Evolutionary conservation across 2,888 invertebrate species (phyloP).

Genomic region (Girardia tigrina): DNA sequence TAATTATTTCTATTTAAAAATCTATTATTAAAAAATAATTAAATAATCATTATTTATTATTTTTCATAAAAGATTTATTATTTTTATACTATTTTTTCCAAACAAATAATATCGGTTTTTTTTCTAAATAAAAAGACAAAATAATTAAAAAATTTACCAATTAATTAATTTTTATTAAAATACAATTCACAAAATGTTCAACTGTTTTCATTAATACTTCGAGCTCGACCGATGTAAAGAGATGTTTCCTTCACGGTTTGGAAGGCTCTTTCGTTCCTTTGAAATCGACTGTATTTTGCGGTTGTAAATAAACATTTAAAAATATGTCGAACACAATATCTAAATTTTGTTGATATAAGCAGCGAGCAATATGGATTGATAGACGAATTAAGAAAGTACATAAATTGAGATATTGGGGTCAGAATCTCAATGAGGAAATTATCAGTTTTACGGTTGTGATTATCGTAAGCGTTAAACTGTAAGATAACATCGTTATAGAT

Average conservation of each 20-base stretch:
- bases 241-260: background rate
- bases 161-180: too few relatives aligned
- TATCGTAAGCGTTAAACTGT: background rate
- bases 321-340: slow-evolving; percentile 10
- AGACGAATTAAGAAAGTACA: slow-evolving; percentile 25
- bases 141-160: too few relatives aligned
- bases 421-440: background rate
- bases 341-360: slow-evolving; percentile 30
- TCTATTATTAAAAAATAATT: too few relatives aligned
- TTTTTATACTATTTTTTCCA: too few relatives aligned
- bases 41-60: too few relatives aligned
- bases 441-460: background rate
- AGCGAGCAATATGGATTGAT: slow-evolving; percentile 32
- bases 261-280: background rate
- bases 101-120: too few relatives aligned
- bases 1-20: too few relatives aligned
- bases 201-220: slow-evolving; percentile 15
- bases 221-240: background rate
- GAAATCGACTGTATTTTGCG: background rate
- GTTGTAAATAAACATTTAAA: background rate
- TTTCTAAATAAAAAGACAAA: too few relatives aligned
- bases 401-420: slow-evolving; percentile 25
- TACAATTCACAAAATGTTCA: background rate
- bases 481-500: slow-evolving; percentile 23
- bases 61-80: too few relatives aligned